A percentile compares a stretch with the other conserved stretches of the same genome.
Evolutionary conservation across 2,797 vertebrate genomes (phyloP).

Genomic region (Philypnodon macrostomus): DNA sequence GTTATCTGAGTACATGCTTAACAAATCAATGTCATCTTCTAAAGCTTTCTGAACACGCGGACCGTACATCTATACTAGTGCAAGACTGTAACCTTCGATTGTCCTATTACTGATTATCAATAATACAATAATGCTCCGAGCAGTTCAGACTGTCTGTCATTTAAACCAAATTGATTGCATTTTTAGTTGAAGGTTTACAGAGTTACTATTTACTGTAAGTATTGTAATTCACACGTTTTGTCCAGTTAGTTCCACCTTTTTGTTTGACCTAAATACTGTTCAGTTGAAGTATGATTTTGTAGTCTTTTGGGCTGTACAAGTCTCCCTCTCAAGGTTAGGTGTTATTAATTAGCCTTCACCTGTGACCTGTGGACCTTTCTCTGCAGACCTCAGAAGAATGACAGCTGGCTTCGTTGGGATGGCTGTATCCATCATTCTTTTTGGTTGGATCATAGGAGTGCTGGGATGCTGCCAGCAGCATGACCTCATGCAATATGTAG

Average conservation of each 20-base stretch:
- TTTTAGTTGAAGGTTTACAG: slow-evolving; percentile 3
- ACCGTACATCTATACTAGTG: slow-evolving; percentile 3
- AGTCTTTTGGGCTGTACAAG: not conserved
- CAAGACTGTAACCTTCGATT: slow-evolving; percentile 23
- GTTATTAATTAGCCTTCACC: not conserved
- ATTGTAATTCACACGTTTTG: not conserved
- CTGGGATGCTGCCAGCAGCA: slow-evolving; percentile 93
- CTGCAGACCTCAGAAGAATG: slow-evolving; percentile 89
- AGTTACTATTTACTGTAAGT: not conserved
- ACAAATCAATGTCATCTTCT: slow-evolving; percentile 21
- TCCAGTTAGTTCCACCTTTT: not conserved
- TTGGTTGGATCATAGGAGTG: slow-evolving; percentile 92
- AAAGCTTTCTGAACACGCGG: slow-evolving; percentile 12
- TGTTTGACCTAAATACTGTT: not conserved
- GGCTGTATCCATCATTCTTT: slow-evolving; percentile 93
- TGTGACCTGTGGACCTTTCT: slow-evolving; percentile 3
- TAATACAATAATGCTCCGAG: slow-evolving; percentile 9
- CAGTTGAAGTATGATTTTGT: not conserved
- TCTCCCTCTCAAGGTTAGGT: not conserved
- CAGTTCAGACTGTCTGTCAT: slow-evolving; percentile 4
- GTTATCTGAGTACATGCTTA: slow-evolving; percentile 25
- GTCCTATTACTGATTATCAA: slow-evolving; percentile 18
- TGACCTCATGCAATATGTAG: slow-evolving; percentile 96
- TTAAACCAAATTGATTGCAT: slow-evolving; percentile 2
- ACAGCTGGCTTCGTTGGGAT: slow-evolving; percentile 93